Base-by-base conservation (phyloP, 2,888 invertebrate species). In the Steinernema scapterisci region DNA sequence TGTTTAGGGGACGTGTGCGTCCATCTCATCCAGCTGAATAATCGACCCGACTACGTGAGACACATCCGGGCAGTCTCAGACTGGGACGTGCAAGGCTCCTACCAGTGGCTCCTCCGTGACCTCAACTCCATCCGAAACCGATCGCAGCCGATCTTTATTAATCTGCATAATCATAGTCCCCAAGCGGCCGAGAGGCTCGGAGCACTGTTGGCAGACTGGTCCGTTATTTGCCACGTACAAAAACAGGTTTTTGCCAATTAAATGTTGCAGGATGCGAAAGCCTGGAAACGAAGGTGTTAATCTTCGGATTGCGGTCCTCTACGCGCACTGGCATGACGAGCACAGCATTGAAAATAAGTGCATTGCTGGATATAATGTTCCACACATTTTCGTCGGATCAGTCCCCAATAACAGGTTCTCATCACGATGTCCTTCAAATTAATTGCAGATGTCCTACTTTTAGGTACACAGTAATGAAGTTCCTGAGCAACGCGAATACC, bases 11-110 rank as follows among this genome's bases (percentile, higher is more conserved):
- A 77, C 27, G 76, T 73, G 19, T 86, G 87, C 72, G 82, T 83
- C 25, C 83, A 82, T 52, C 78, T 85, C 11, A 80, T 87, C 16
- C 87, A 87, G 76, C 78, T 87, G 52, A 84, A 87, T 77, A 87
- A 87, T 75, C 82, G 85, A 25, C 80, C 86, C 0, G 86, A 86
- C 77, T 87, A 85, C 75, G 79, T 76, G 43, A 38, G 31, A 1
- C 46, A 43, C 46, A 77, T 76, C 43, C 19, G 43, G 16, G 74
- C 81, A 2, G 71, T 77, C 16, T 45, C 71, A 11, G 44, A 73
- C 54, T 80, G 80, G 80, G 63, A 81, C 45, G 73, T 80, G 9
- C 76, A 75, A 16, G 73, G 75, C 21, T 82, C 80, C 3, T 72
- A 81, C 23, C 72, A 80, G 44, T 80, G 80, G 80, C 73, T 80